A percentile compares a stretch with the other conserved stretches of the same genome.
Evolutionary conservation across 2,888 invertebrate genomes (phyloP).

Genomic region (Euphydryas editha): DNA sequence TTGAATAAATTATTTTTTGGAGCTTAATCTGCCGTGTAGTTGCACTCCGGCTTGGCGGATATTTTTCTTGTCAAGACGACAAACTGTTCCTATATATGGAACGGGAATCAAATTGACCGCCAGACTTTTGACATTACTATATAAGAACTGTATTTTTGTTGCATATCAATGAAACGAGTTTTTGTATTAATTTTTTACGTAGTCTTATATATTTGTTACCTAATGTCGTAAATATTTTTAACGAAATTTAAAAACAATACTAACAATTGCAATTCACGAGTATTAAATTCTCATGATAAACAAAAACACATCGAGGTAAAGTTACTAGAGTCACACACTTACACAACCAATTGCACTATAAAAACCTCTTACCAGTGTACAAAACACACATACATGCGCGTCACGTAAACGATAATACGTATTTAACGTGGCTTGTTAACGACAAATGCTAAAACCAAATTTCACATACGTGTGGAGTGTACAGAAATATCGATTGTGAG

Average conservation of each 20-base stretch:
- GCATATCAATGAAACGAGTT: too few relatives aligned
- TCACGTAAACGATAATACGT: conserved; percentile 12
- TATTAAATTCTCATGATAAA: conserved; percentile 2
- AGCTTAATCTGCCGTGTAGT: too few relatives aligned
- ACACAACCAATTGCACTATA: background rate
- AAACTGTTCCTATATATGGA: too few relatives aligned
- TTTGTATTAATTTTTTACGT: too few relatives aligned
- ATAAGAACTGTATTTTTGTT: too few relatives aligned
- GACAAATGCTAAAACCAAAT: conserved; percentile 28
- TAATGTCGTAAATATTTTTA: background rate
- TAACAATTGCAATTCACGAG: background rate
- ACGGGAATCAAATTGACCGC: too few relatives aligned
- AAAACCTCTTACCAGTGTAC: background rate
- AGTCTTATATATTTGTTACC: background rate
- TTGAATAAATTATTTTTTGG: too few relatives aligned
- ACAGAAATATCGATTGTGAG: conserved; percentile 18
- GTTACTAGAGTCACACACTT: background rate
- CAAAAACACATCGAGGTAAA: background rate
- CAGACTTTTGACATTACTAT: too few relatives aligned
- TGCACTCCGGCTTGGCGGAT: too few relatives aligned
- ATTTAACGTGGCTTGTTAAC: conserved; percentile 14
- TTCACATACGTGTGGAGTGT: conserved; percentile 23
- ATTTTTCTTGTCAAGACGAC: too few relatives aligned
- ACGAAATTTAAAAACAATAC: too few relatives aligned
- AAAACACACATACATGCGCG: background rate